Evolutionary conservation across 1,140 invertebrate species (phyloP).

Genomic region (Rhopalosiphum maidis): DNA sequence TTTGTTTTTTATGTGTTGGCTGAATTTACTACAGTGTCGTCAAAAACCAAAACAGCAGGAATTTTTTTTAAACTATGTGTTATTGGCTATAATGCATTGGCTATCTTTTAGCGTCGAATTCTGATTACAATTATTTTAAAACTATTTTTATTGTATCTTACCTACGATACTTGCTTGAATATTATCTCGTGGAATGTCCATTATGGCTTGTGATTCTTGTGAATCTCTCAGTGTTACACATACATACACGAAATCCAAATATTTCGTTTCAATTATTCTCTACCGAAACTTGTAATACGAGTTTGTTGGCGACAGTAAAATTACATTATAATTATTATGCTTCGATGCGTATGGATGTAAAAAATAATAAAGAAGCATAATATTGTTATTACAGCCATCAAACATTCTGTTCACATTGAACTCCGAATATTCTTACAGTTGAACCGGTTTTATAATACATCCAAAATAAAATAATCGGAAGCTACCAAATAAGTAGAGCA

Average conservation of each 20-base stretch:
- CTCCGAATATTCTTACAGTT: not conserved
- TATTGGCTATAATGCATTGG: not conserved
- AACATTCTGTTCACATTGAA: not conserved
- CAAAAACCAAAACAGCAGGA: not conserved
- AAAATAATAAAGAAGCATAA: conserved; percentile 41
- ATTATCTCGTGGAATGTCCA: not conserved
- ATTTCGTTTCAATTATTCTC: not conserved
- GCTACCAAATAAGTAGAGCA: conserved; percentile 38
- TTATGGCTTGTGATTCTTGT: not conserved
- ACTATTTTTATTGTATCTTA: not conserved
- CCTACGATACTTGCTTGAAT: not conserved
- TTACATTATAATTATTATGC: conserved; percentile 45
- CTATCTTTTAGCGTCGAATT: not conserved
- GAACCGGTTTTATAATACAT: not conserved
- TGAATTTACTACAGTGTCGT: not conserved
- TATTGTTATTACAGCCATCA: conserved; percentile 20
- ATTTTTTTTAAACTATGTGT: not conserved
- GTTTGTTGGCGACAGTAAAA: conserved; percentile 25
- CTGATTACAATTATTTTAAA: not conserved
- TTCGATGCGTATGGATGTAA: not conserved
- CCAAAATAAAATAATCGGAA: conserved; percentile 7
- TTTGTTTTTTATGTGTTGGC: not conserved
- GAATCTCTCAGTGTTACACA: not conserved
- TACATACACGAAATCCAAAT: not conserved
- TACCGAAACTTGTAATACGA: conserved; percentile 48